These are phyloP conservation scores for Emydocephalus ijimae DNA, from an alignment of 2,113 vertebrate species.

Conservation along the genomic window DNA sequence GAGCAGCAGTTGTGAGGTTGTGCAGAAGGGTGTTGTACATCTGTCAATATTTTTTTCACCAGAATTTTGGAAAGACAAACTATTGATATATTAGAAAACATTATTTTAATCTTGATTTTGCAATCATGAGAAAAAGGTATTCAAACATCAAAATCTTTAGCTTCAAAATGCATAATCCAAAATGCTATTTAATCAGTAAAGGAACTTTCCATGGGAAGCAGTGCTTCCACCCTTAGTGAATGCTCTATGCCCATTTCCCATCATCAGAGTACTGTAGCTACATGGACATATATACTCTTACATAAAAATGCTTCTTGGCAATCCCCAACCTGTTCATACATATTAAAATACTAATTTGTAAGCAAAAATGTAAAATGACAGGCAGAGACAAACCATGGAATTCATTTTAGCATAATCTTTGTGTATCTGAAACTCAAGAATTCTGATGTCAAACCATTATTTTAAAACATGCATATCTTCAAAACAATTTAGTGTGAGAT, in stretches of 20 bases:
- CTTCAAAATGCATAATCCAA: background rate
- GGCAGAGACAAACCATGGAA: background rate
- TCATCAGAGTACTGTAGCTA: background rate
- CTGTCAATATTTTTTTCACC: background rate
- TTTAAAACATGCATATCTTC: background rate
- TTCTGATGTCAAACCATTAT: background rate
- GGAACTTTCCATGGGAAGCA: background rate
- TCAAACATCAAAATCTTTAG: background rate
- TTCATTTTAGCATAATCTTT: background rate
- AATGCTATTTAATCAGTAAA: background rate
- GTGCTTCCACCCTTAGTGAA: background rate
- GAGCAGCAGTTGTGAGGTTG: background rate
- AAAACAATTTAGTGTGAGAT: background rate
- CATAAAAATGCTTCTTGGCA: background rate
- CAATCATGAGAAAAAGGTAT: background rate
- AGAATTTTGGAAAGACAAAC: background rate
- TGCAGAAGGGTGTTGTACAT: background rate
- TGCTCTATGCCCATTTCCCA: background rate
- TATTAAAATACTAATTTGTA: background rate
- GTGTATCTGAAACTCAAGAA: background rate
- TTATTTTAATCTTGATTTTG: background rate
- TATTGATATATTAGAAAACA: background rate
- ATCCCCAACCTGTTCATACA: background rate
- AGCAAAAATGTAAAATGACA: background rate
- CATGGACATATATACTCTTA: background rate